Evolutionary conservation across 2,888 invertebrate species (phyloP).

Genomic region (Apotomis turbidana): DNA sequence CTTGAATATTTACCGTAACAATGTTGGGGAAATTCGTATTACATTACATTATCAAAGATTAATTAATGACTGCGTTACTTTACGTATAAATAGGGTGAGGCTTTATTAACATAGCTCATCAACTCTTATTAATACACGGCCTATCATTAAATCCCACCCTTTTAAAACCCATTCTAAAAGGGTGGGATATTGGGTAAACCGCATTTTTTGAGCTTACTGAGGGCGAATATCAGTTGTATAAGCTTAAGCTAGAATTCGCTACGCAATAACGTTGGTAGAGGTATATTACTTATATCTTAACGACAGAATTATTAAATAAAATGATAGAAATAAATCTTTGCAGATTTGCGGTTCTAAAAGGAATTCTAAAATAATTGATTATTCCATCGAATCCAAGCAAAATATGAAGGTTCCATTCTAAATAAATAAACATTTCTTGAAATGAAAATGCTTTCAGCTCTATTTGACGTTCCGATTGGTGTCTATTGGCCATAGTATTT

Average conservation of each 20-base stretch:
- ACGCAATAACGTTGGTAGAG: neutral
- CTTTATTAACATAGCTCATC: conserved; percentile 1
- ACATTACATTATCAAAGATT: neutral
- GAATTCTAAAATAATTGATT: conserved; percentile 19
- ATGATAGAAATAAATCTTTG: neutral
- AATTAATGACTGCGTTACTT: neutral
- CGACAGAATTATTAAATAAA: conserved; percentile 4
- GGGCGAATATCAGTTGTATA: conserved; percentile 19
- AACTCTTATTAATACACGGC: conserved; percentile 6
- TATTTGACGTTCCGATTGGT: too few species aligned
- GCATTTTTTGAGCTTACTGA: conserved; percentile 22
- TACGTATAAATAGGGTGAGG: neutral
- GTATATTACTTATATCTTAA: neutral
- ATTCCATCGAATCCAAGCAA: neutral
- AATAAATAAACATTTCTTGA: too few species aligned
- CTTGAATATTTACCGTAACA: neutral
- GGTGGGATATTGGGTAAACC: conserved; percentile 1
- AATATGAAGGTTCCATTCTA: neutral
- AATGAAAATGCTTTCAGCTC: too few species aligned
- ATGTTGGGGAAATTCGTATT: too few species aligned
- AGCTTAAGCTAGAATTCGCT: neutral
- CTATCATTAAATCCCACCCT: conserved; percentile 21
- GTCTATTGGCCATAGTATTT: too few species aligned
- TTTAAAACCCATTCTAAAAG: conserved; percentile 20
- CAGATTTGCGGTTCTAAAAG: conserved; percentile 4